Base-by-base conservation (phyloP, 2,113 vertebrate genomes). In the Mohoua ochrocephala region DNA sequence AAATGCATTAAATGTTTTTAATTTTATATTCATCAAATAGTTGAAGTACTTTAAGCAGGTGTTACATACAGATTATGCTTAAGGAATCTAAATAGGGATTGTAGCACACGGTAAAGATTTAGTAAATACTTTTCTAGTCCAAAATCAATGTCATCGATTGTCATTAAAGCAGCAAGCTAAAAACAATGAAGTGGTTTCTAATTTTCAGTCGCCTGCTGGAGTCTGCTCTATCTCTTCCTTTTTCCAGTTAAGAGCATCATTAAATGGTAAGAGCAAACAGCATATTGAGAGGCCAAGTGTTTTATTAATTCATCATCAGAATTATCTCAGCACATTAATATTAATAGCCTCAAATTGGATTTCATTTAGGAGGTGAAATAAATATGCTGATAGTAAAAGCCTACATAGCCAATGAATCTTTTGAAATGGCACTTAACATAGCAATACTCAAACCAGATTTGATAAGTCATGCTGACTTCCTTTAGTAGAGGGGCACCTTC, bases 291-390 rank as follows among this genome's bases (percentile, higher is more conserved):
- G 98, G 96, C 97, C 96, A 97, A 98, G 97, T 96, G 98, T 98
- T 98, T 99, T 98, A 99, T 98, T 99, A 98, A 99, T 99, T 99
- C 98, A 98, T 98, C 98, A 98, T 98, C 98, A 98, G 98, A 98
- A 98, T 98, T 97, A 98, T 99, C 98, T 98, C 97, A 97, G 96
- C 87, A 96, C 98, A 98, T 99, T 98, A 98, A 99, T 99, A 99
- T 99, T 98, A 98, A 99, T 98, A 97, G 97, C 97, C 82, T 98
- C 98, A 98, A 98, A 99, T 98, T 98, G 98, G 98, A 98, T 99
- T 99, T 98, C 98, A 98, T 98, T 98, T 98, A 98, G 96, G 97
- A 98, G 97, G 97, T 97, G 98, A 98, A 98, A 99, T 98, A 98
- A 98, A 98, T 98, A 98, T 98, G 97, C 98, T 96, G 97, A 96